A percentile compares a stretch with the other conserved stretches of the same genome.
phyloP scores from a whole-genome alignment of 2,797 vertebrate species.

The Coilia nasus region DNA sequence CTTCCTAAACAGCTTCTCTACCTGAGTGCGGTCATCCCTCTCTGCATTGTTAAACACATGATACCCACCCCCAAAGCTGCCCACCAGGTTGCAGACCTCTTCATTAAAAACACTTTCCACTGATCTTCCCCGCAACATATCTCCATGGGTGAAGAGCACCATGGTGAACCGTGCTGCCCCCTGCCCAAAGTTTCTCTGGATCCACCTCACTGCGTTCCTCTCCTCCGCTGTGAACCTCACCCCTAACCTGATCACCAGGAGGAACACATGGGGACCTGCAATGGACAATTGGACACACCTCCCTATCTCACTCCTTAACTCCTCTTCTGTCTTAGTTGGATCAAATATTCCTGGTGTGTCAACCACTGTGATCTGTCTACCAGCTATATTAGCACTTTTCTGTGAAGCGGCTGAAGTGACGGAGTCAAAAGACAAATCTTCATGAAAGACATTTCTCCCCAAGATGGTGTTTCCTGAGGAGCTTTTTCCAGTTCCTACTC shows the following conservation, averaged over 20 bases:
- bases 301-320: slow-evolving; percentile 24
- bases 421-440: not conserved
- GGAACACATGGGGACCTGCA: slow-evolving; percentile 44
- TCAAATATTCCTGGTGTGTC: slow-evolving; percentile 45
- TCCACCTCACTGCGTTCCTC: not conserved
- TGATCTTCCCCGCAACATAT: not conserved
- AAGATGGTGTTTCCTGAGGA: not conserved
- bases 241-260: slow-evolving; percentile 29
- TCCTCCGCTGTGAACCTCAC: slow-evolving; percentile 19
- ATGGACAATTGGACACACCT: slow-evolving; percentile 20
- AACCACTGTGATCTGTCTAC: not conserved
- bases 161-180: not conserved
- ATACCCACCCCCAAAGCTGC: slow-evolving; percentile 21
- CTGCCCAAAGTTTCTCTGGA: slow-evolving; percentile 37
- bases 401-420: not conserved
- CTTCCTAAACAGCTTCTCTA: not conserved
- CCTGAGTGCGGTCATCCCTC: not conserved
- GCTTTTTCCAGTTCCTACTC: not conserved
- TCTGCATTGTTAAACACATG: slow-evolving; percentile 27
- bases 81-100: not conserved
- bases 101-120: not conserved
- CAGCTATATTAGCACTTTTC: not conserved
- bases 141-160: slow-evolving; percentile 32
- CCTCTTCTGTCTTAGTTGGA: not conserved
- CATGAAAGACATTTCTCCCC: not conserved